phyloP scores from a whole-genome alignment of 1,140 invertebrate species.

The Trichomalopsis sarcophagae region DNA sequence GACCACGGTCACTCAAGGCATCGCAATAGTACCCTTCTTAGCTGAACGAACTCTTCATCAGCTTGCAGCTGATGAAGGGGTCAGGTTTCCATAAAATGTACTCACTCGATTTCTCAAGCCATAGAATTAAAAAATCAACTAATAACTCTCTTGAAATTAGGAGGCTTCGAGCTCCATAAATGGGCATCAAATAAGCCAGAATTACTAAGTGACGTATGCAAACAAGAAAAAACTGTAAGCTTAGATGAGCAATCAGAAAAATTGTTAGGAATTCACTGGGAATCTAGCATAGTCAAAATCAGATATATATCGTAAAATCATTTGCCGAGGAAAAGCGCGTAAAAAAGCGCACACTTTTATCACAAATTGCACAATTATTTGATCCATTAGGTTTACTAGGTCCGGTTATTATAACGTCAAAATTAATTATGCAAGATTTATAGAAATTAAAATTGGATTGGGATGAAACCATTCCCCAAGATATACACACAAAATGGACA shows the following conservation, averaged over 20 bases:
- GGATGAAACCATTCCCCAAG: not conserved
- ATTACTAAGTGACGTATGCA: not conserved
- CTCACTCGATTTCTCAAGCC: not conserved
- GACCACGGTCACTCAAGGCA: not conserved
- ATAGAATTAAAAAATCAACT: not conserved
- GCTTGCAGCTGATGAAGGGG: not conserved
- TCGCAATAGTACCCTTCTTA: not conserved
- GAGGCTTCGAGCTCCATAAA: conserved; percentile 27
- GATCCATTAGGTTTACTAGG: not conserved
- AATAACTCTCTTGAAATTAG: not conserved
- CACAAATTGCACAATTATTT: not conserved
- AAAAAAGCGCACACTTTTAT: conserved; percentile 5
- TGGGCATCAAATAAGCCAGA: conserved; percentile 1
- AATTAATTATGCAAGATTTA: conserved; percentile 5
- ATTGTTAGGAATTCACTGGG: conserved; percentile 14
- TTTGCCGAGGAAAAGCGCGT: too few relatives aligned
- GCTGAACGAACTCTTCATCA: not conserved
- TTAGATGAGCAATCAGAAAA: not conserved
- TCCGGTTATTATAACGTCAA: not conserved
- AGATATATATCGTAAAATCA: not conserved
- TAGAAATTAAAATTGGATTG: conserved; percentile 21
- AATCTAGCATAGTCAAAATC: too few relatives aligned
- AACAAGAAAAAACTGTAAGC: too few relatives aligned
- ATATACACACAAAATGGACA: not conserved
- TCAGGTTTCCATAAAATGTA: not conserved